Percentiles rank a stretch among this genome's conserved stretches.
These are phyloP conservation scores for Hanleya hanleyi DNA, from an alignment of 2,888 invertebrate species.

Conservation along the genomic window DNA sequence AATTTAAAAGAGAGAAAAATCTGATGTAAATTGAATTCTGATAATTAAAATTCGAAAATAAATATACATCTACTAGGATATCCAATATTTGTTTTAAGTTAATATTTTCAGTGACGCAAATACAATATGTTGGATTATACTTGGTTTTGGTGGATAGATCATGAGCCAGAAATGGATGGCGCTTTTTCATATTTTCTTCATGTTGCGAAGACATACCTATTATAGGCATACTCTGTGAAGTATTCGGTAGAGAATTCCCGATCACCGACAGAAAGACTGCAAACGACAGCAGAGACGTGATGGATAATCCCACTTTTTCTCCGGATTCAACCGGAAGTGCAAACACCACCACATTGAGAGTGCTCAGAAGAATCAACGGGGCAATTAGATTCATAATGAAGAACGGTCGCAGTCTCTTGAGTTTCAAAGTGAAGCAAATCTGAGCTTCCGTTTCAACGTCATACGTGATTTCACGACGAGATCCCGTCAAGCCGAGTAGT, in stretches of 20 bases:
- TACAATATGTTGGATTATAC: too few species aligned
- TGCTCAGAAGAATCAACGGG: neutral
- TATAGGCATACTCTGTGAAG: neutral
- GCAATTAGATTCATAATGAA: neutral
- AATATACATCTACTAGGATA: too few species aligned
- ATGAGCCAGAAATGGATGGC: neutral
- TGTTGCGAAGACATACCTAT: neutral
- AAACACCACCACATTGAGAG: slow-evolving; percentile 12
- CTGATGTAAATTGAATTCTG: too few species aligned
- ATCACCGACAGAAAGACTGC: slow-evolving; percentile 24
- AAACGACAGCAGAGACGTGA: slow-evolving; percentile 31
- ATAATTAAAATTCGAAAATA: too few species aligned
- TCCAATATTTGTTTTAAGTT: too few species aligned
- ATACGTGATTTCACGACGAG: neutral
- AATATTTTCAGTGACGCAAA: too few species aligned
- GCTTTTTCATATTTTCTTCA: neutral
- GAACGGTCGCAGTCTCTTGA: neutral
- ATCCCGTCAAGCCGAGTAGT: neutral
- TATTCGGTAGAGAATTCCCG: neutral
- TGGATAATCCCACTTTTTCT: slow-evolving; percentile 31
- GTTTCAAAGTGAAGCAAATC: neutral
- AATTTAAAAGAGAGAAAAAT: too few species aligned
- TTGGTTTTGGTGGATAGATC: too few species aligned
- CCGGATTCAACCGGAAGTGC: slow-evolving; percentile 32
- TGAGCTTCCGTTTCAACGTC: neutral